Conservation (phyloP, 1,140 invertebrate genomes). For the Lethrus apterus region DNA sequence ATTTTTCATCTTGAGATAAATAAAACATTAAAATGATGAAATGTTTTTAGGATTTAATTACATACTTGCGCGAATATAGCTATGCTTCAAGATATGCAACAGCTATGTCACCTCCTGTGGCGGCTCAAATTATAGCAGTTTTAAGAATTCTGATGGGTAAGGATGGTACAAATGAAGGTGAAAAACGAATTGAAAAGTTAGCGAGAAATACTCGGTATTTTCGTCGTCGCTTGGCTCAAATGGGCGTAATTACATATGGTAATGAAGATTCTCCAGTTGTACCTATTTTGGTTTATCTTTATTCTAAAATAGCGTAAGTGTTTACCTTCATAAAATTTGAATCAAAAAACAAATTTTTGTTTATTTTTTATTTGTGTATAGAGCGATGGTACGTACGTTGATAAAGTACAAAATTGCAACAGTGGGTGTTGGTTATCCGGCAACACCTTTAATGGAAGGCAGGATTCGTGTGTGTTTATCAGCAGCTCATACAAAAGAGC, state of each 20-base stretch:
- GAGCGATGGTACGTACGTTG: conserved; percentile 77
- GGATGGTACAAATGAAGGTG: conserved; percentile 70
- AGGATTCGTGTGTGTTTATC: conserved; percentile 94
- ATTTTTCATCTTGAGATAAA: not conserved
- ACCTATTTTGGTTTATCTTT: conserved; percentile 89
- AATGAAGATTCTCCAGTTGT: conserved; percentile 95
- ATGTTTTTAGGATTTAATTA: conserved; percentile 54
- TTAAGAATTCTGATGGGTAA: conserved; percentile 85
- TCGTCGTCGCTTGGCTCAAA: conserved; percentile 73
- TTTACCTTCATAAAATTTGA: not conserved
- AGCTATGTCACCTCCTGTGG: conserved; percentile 84
- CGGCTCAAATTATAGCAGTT: conserved; percentile 82
- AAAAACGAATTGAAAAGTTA: conserved; percentile 65
- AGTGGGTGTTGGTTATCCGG: conserved; percentile 96
- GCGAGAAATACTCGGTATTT: conserved; percentile 87
- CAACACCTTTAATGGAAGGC: conserved; percentile 91
- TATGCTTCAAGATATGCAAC: conserved; percentile 83
- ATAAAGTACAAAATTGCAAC: conserved; percentile 77
- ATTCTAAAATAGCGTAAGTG: conserved; percentile 83
- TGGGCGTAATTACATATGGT: conserved; percentile 94
- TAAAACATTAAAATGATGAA: not conserved
- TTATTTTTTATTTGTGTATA: conserved; percentile 35
- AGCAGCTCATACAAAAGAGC: conserved; percentile 91
- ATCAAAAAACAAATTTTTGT: not conserved
- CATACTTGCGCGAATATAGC: conserved; percentile 71